phyloP scores from a whole-genome alignment of 2,888 invertebrate genomes.

The Andricus quercusramuli region DNA sequence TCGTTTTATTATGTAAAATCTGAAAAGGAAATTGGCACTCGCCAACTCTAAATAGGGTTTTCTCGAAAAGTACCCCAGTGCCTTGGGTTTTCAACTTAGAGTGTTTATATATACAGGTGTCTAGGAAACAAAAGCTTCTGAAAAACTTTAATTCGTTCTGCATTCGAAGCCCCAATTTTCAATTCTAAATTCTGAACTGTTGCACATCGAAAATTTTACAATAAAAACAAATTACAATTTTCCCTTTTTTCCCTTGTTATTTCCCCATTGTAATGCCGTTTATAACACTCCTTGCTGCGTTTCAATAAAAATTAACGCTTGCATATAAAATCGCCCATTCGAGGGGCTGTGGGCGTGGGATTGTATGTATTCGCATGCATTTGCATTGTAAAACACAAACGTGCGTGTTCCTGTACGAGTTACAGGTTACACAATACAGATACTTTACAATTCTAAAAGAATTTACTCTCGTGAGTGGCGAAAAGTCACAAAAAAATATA shows the following conservation, averaged over 20 bases:
- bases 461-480: not conserved
- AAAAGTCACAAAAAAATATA: slow-evolving; percentile 2
- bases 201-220: too few species aligned
- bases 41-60: too few species aligned
- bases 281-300: slow-evolving; percentile 8
- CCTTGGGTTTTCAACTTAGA: too few species aligned
- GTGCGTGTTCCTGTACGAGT: not conserved
- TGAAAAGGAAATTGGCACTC: too few species aligned
- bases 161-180: too few species aligned
- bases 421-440: slow-evolving; percentile 1
- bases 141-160: too few species aligned
- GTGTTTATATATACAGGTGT: too few species aligned
- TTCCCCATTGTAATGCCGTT: not conserved
- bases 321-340: slow-evolving; percentile 24
- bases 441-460: slow-evolving; percentile 3
- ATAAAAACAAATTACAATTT: too few species aligned
- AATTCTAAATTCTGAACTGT: too few species aligned
- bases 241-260: not conserved
- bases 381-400: slow-evolving; percentile 33
- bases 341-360: slow-evolving; percentile 33
- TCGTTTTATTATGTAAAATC: too few species aligned
- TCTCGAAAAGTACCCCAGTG: too few species aligned
- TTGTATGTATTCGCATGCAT: slow-evolving; percentile 17
- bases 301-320: slow-evolving; percentile 30
- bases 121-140: too few species aligned